Evolutionary conservation across 2,888 invertebrate genomes (phyloP), one percentile per base, ranked within the genome.

Genomic region (Apotomis turbidana): DNA sequence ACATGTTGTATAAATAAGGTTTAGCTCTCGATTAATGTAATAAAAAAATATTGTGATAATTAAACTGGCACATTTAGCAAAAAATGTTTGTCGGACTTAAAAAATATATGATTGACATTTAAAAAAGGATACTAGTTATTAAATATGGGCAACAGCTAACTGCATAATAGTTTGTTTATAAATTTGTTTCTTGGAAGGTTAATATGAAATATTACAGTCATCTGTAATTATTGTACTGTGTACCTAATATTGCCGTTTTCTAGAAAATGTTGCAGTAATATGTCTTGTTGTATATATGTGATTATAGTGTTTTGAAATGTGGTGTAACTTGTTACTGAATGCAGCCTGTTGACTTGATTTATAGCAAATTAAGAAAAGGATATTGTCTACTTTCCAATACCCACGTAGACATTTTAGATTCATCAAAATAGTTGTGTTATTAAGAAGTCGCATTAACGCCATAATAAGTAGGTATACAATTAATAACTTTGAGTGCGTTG

Each of bases 291-390:
- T 52, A 54, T 55, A 66, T 15, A 49, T 61, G 38, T 55, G 27
- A 55, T 3, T 54, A 27, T 41, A 67, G 59, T 54, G 12, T 71
- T 15, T 52, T 67, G 55, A 67, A 67, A 71, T 52, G 10, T 57
- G 44, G 61, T 52, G 51, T 15, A 68, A 61, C 58, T 13, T 55
- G 67, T 41, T 57, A 51, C 44, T 55, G 15, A 71, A 55, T 67
- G 55, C 60, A 67, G 49, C 13, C 38, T 54, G 49, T 55, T 41
- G 46, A 36, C 36, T 58, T 61, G 60, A 71, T 71, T 71, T 66
- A 71, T 71, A 27, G 36, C n/a, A 57, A 13, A 71, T 68, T 51
- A 68, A 62, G 61, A 27, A 51, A 68, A 71, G 61, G 67, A 66
- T 66, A 61, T 67, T 71, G 66, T 41, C 41, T 36, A 67, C 61